Conservation (phyloP, 2,113 vertebrate genomes). For the Pangasianodon gigas region DNA sequence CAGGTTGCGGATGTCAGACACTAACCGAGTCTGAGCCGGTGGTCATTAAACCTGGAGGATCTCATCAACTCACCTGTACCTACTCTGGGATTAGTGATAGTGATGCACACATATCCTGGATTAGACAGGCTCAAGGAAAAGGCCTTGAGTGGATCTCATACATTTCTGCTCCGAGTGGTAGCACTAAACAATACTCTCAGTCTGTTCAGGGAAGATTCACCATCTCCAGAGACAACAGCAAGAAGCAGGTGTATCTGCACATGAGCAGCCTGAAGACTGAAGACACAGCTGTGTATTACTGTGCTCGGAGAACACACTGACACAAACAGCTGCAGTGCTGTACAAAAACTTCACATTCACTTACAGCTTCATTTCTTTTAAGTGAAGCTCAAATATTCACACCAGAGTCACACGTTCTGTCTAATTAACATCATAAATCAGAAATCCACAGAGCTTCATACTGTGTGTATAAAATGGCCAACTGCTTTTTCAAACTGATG, state of each 20-base stretch:
- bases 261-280: conserved; percentile 53
- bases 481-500: no score
- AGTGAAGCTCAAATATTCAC: no score
- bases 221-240: conserved; percentile 54
- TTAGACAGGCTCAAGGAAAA: conserved; percentile 18
- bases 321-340: no score
- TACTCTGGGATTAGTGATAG: conserved; percentile 31
- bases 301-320: neutral
- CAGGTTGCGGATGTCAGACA: conserved; percentile 31
- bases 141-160: neutral
- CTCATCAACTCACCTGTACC: conserved; percentile 4
- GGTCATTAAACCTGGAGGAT: conserved; percentile 38
- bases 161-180: neutral
- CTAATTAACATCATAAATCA: no score
- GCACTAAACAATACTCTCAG: conserved; percentile 8
- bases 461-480: no score
- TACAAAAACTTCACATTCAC: no score
- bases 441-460: no score
- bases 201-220: conserved; percentile 54
- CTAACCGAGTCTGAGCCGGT: conserved; percentile 30
- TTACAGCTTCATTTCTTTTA: no score
- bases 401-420: no score
- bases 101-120: neutral
- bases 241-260: conserved; percentile 53
- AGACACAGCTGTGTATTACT: conserved; percentile 46